These are phyloP conservation scores for Synergus gifuensis DNA, from an alignment of 2,888 invertebrate genomes.

Conservation along the genomic window DNA sequence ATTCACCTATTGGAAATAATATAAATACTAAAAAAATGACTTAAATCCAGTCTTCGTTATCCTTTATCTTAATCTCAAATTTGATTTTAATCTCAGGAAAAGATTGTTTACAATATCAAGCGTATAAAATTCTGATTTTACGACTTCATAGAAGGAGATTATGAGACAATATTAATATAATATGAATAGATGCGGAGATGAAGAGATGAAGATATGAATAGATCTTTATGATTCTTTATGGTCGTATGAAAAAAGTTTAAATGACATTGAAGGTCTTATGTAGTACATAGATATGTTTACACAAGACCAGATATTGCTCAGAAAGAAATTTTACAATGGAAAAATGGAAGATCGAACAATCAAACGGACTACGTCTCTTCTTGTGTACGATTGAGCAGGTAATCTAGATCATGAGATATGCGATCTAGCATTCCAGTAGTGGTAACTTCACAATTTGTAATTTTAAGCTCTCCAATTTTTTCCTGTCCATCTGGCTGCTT, in stretches of 20 bases:
- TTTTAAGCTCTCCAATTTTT: slow-evolving; percentile 59
- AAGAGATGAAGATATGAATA: not conserved
- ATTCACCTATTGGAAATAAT: slow-evolving; percentile 1
- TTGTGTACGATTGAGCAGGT: slow-evolving; percentile 85
- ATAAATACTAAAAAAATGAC: not conserved
- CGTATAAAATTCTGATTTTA: slow-evolving; percentile 29
- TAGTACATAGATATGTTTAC: not conserved
- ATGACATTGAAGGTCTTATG: not conserved
- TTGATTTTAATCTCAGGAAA: not conserved
- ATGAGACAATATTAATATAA: slow-evolving; percentile 24
- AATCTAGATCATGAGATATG: slow-evolving; percentile 90
- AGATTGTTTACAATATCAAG: slow-evolving; percentile 16
- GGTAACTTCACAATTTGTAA: slow-evolving; percentile 62
- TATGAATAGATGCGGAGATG: not conserved
- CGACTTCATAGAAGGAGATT: slow-evolving; percentile 23
- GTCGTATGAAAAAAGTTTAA: not conserved
- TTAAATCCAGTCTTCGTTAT: not conserved
- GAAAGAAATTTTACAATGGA: not conserved
- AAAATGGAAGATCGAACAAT: slow-evolving; percentile 2
- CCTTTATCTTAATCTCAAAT: not conserved
- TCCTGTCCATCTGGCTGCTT: slow-evolving; percentile 73
- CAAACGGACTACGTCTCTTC: slow-evolving; percentile 55
- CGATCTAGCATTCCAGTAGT: slow-evolving; percentile 85
- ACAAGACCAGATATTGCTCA: not conserved
- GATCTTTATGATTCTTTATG: not conserved